A percentile compares a stretch with the other conserved stretches of the same genome.
Conservation (phyloP, 2,797 vertebrate genomes). For the Pteropus rufus region DNA sequence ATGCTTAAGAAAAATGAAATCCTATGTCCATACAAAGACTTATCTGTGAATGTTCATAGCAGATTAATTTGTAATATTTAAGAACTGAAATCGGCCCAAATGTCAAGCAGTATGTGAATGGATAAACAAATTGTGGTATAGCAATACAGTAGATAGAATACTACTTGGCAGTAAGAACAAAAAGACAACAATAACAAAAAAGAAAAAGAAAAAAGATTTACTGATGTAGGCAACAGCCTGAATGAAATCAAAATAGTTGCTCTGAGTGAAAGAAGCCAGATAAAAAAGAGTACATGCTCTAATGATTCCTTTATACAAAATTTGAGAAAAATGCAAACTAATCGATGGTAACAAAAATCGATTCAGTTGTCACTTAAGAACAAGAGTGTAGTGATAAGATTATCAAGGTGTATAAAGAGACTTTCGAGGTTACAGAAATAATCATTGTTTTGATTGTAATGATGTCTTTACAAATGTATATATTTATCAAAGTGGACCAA, state of each 20-base stretch:
- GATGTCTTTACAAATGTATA: background rate
- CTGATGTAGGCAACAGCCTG: background rate
- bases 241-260: background rate
- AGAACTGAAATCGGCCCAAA: background rate
- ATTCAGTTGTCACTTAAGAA: background rate
- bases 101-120: background rate
- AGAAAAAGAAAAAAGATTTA: background rate
- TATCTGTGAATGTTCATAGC: background rate
- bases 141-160: background rate
- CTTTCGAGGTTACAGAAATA: background rate
- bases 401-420: background rate
- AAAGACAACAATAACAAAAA: background rate
- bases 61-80: background rate
- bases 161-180: background rate
- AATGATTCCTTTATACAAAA: background rate
- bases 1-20: background rate
- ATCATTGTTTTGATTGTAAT: background rate
- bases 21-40: background rate
- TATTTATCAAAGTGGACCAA: background rate
- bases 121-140: background rate
- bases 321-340: background rate
- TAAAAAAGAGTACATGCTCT: background rate
- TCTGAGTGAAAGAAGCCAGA: background rate
- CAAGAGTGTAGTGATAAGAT: background rate
- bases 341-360: background rate